Conservation (phyloP, 2,797 vertebrate species). For the Karalla daura region DNA sequence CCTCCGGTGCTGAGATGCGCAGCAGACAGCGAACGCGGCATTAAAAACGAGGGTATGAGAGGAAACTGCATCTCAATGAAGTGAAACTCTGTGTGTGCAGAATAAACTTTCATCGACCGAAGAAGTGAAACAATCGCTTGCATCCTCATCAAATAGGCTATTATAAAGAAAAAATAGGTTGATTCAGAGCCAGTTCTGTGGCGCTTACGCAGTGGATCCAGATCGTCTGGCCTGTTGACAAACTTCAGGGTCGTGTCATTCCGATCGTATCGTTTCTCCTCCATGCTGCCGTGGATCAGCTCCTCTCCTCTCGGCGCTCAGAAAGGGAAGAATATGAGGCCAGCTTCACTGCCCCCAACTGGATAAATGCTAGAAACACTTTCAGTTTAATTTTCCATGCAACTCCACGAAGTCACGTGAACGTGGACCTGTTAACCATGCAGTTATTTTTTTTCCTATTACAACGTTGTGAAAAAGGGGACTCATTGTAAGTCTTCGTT, state of each 20-base stretch:
- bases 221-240: conserved; percentile 74
- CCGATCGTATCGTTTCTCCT: conserved; percentile 68
- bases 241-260: conserved; percentile 74
- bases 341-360: not conserved
- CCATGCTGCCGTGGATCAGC: conserved; percentile 34
- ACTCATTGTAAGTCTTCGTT: too few species aligned
- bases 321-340: too few species aligned
- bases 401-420: conserved; percentile 35
- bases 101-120: too few species aligned
- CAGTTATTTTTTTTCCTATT: not conserved
- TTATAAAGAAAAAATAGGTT: too few species aligned
- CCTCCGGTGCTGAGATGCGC: conserved; percentile 61
- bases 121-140: too few species aligned
- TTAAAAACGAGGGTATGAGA: too few species aligned
- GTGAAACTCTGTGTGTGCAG: too few species aligned
- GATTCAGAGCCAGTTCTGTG: not conserved
- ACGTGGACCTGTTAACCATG: too few species aligned
- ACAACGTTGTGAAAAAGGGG: too few species aligned
- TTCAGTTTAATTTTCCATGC: conserved; percentile 25
- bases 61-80: not conserved
- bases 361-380: not conserved
- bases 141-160: too few species aligned
- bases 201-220: conserved; percentile 67
- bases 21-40: conserved; percentile 4
- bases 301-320: not conserved